Evolutionary conservation across 2,797 vertebrate genomes (phyloP), one percentile per base, ranked within the genome.

Genomic region (Rhabdomys pumilio): DNA sequence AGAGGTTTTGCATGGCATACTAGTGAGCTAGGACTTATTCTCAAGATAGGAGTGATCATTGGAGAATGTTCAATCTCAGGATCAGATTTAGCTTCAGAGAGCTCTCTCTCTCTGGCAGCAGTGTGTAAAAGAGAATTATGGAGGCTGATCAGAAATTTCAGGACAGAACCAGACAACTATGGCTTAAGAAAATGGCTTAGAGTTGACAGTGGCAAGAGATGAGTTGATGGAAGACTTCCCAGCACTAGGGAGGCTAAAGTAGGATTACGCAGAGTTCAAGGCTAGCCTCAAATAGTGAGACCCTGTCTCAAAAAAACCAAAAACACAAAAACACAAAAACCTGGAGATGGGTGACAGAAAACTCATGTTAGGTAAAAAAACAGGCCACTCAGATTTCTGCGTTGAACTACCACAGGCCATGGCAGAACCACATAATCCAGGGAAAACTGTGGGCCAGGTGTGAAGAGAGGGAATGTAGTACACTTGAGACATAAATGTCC

Each of bases 81-180:
- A 80, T 89, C 61, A 86, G 72, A 69, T 72, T 90, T 90, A 72
- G 7, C 12, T 91, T 96, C 75, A 44, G 22, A 93, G 90, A 72
- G 38, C 24, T 65, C 73, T 41, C 29, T 65, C 73, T 41, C 29
- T 81, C 29, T 86, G 44, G 75, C 50, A 89, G 83, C 72, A n/a
- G 12, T 75, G 57, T 38, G 92, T 19, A 47, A 96, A 90, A 96
- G 82, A 59, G 44, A 65, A 73, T 20, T 20, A 17, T 50, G 57
- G 50, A 85, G 24, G 85, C 31, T 86, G 44, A 81, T 65, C 29
- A 85, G 69, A 97, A 79, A 90, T 47, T 53, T 94, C 80, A n/a
- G 29, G 47, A 73, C 19, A 80, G 44, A 93, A 92, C 17, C 19
- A 95, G 47, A 50, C 29, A 89, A 90, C 31, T 65, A 47, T 86